A percentile compares a stretch with the other conserved stretches of the same genome.
Evolutionary conservation across 2,888 invertebrate species (phyloP).

Genomic region (Antheraea yamamai): DNA sequence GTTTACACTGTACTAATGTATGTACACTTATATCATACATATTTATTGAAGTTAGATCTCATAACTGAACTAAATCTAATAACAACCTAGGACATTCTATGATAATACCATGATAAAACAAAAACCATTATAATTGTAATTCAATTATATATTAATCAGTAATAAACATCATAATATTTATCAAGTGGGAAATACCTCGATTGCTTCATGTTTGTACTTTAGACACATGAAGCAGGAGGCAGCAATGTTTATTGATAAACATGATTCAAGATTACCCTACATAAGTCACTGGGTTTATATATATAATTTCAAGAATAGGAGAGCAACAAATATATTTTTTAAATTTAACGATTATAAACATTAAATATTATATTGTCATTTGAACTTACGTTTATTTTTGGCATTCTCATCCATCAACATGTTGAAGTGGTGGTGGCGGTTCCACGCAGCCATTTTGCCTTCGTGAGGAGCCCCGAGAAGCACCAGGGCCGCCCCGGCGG

Average conservation of each 20-base stretch:
- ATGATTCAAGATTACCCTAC: no score
- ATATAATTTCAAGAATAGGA: background rate
- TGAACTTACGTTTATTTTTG: conserved; percentile 85
- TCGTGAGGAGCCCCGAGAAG: conserved; percentile 83
- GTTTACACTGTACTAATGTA: background rate
- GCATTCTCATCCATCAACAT: conserved; percentile 87
- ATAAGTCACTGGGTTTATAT: background rate
- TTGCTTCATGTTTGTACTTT: no score
- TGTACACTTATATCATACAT: background rate
- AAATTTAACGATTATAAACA: background rate
- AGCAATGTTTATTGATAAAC: no score
- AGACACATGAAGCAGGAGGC: no score
- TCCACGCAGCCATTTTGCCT: conserved; percentile 87
- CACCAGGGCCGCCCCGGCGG: conserved; percentile 83
- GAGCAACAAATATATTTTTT: background rate
- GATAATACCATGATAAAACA: no score
- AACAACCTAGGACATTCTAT: no score
- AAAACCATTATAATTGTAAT: no score
- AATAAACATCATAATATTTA: no score
- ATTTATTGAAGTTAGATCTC: background rate
- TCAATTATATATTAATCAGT: no score
- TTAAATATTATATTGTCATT: conserved; percentile 1
- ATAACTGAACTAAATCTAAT: background rate
- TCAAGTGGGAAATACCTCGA: no score
- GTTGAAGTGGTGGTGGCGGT: conserved; percentile 87